Base-by-base conservation (phyloP, 2,113 vertebrate species). In the Actinemys pallida region DNA sequence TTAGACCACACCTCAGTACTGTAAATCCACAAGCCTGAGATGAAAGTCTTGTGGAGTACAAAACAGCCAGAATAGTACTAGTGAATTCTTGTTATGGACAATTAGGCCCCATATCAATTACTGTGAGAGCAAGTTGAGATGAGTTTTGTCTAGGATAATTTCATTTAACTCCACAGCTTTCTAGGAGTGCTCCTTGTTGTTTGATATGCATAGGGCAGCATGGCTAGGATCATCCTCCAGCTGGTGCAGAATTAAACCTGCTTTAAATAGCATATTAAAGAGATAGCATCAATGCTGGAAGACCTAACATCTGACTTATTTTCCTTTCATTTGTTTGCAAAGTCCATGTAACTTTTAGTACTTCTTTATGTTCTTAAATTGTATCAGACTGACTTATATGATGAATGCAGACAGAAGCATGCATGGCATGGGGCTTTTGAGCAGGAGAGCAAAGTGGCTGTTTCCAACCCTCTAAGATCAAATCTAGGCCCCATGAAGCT, bases 201-300 rank as follows among this genome's bases (percentile, higher is more conserved):
- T 85, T 11, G 59, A 90, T 12, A 86, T 92, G 25, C 0, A 1
- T 9, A 0, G 9, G 78, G 88, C 90, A 10, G 27, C 56, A 92
- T 83, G 79, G 8, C 92, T n/a, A 7, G 72, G 56, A 35, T 85
- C 84, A 81, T 53, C 87, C 87, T 88, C 59, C 90, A 94, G 88
- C 96, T 93, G 93, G 96, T 87, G 83, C 72, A 57, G 72, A 79
- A 10, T 35, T 53, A 91, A 75, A 20, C 81, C 91, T 91, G 86
- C 92, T 79, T 25, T 1, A 10, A 76, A 65, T 2, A 24, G 83
- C 95, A 1, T 82, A 6, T 2, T 2, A 53, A 35, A 35, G 1
- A 0, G 0, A 6, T 2, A 83, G 11, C 72, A 80, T 13, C 94
- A 75, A 3, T 1, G 1, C 53, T 29, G 1, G 16, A 12, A 25